Base-by-base conservation (phyloP, 2,888 invertebrate species). In the Diaprepes abbreviatus region DNA sequence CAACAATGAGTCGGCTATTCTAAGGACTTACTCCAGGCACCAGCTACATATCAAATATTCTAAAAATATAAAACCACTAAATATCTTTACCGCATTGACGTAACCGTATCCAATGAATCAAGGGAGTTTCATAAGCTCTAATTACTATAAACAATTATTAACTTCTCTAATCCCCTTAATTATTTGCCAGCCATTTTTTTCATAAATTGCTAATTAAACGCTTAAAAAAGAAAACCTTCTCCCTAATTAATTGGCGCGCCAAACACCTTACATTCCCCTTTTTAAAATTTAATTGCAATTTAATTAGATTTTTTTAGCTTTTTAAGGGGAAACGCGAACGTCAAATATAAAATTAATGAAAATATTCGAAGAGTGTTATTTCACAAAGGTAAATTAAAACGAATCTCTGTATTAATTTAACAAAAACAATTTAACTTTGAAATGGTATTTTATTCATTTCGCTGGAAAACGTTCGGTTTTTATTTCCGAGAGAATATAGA, bases 281-380 rank as follows among this genome's bases (percentile, higher is more conserved):
- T 58, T 48, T 48, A 66, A 63, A 66, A 52, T 59, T 66, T 66
- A 66, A 66, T 66, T 66, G 57, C 66, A 38, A 35, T 59, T 66
- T 58, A 66, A 66, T 66, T 66, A 59, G 58, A 48, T 52, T 66
- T 60, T 60, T 59, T 24, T 17, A 57, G 28, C 59, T 50, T 66
- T 58, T 50, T 38, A 7, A 48, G 16, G 50, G 52, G 16, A 33
- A 59, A 58, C 28, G 60, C 40, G 35, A 31, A 35, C 60, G 33
- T 48, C 21, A 33, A 43, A 28, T 43, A 45, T 19, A 45, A 43
- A 33, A 33, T 33, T 45, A 48, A 35, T 40, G 43, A 58, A 28
- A 58, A 43, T 55, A 64, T 64, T 64, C 43, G 21, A 19, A 48
- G 48, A 28, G 48, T 28, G 28, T 21, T n/a, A 45, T 28, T 24